Conservation (phyloP, 2,797 vertebrate genomes). For the Podarcis lilfordi region DNA sequence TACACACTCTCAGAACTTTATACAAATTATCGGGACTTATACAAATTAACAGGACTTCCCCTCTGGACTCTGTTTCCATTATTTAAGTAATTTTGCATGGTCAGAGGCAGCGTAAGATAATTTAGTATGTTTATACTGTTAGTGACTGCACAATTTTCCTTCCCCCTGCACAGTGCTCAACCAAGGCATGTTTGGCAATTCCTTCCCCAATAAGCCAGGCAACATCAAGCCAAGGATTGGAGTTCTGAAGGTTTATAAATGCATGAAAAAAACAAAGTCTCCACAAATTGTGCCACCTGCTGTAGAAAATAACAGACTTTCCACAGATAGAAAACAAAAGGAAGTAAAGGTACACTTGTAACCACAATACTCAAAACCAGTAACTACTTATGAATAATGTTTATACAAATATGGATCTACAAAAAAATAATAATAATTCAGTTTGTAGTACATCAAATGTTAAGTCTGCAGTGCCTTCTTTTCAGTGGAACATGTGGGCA, state of each 20-base stretch:
- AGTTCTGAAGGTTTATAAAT: background rate
- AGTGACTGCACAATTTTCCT: background rate
- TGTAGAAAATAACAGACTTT: background rate
- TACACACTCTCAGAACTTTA: no score
- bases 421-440: no score
- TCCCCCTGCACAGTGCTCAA: background rate
- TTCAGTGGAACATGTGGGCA: no score
- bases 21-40: no score
- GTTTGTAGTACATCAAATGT: no score
- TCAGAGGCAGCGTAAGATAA: background rate
- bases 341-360: background rate
- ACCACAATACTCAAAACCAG: background rate
- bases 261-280: background rate
- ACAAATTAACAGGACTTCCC: no score
- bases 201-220: background rate
- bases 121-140: background rate
- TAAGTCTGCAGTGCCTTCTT: no score
- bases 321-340: background rate
- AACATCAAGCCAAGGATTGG: background rate
- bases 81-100: background rate
- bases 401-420: no score
- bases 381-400: background rate
- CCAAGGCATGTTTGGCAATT: background rate
- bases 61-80: no score
- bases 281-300: background rate